Percentiles rank a stretch among this genome's conserved stretches.
Evolutionary conservation across 2,113 vertebrate genomes (phyloP).

Genomic region (Machaerirhynchus nigripectus): DNA sequence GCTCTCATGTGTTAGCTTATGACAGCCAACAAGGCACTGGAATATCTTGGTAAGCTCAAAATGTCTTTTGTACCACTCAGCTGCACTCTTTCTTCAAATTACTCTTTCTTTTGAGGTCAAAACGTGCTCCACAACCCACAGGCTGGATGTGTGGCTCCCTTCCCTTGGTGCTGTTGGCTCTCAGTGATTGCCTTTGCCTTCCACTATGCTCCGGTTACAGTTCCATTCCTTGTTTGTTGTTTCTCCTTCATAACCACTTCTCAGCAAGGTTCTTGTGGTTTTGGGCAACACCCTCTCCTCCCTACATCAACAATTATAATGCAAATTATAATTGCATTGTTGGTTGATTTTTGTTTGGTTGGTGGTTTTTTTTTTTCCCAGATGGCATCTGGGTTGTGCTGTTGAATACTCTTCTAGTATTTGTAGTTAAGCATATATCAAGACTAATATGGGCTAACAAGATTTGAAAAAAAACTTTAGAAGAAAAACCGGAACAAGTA

Average conservation of each 20-base stretch:
- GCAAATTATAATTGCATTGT: background rate
- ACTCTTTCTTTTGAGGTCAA: background rate
- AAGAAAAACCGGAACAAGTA: background rate
- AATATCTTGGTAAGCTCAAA: background rate
- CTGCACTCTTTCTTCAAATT: background rate
- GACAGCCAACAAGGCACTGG: background rate
- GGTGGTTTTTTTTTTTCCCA: background rate
- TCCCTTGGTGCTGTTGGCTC: background rate
- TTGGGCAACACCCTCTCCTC: background rate
- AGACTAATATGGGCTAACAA: background rate
- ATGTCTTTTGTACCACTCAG: background rate
- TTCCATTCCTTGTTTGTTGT: rapidly evolving
- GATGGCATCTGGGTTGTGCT: background rate
- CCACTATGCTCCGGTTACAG: background rate
- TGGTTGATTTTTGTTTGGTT: background rate
- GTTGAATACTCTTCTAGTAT: background rate
- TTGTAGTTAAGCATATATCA: background rate
- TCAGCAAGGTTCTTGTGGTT: background rate
- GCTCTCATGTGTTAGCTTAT: background rate
- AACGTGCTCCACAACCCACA: background rate
- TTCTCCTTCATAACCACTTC: background rate
- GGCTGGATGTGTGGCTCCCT: background rate
- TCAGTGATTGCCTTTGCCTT: background rate
- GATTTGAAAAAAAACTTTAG: background rate
- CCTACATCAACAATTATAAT: background rate